These are phyloP conservation scores for Plebejus melissa DNA, from an alignment of 2,888 invertebrate genomes.

Conservation along the genomic window DNA sequence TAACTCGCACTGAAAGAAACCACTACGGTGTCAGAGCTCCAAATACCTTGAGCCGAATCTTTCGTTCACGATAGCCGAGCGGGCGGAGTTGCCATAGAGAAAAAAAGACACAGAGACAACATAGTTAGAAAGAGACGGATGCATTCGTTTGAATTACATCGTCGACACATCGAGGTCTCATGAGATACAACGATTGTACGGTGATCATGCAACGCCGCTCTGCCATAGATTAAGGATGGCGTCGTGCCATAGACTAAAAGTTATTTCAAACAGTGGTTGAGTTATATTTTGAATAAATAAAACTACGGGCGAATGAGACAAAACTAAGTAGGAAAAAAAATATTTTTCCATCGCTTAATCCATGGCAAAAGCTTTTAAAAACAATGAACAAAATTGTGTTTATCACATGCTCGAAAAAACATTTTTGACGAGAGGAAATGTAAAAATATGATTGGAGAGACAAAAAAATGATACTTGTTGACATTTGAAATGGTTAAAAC, in stretches of 20 bases:
- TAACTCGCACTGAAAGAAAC: constrained; percentile 64
- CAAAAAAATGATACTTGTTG: background rate
- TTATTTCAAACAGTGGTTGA: background rate
- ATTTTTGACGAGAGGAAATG: constrained; percentile 14
- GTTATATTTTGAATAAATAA: background rate
- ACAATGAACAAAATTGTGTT: constrained; percentile 33
- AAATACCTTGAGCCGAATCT: constrained; percentile 76
- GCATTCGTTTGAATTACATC: constrained; percentile 63
- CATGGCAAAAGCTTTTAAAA: constrained; percentile 34
- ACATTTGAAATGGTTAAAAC: background rate
- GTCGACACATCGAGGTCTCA: constrained; percentile 33
- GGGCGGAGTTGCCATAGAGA: constrained; percentile 84
- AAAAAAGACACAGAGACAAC: constrained; percentile 84
- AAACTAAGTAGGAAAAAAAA: background rate
- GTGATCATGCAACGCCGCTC: constrained; percentile 51
- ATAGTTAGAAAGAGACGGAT: constrained; percentile 80
- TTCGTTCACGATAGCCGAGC: constrained; percentile 81
- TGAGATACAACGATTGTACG: constrained; percentile 44
- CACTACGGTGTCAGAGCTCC: constrained; percentile 55
- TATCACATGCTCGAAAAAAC: constrained; percentile 27
- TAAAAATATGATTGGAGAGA: constrained; percentile 16
- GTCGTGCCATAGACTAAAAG: too few species aligned
- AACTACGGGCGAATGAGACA: constrained; percentile 3
- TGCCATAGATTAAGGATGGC: constrained; percentile 31
- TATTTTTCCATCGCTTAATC: background rate